A percentile compares a stretch with the other conserved stretches of the same genome.
Evolutionary conservation across 2,797 vertebrate genomes (phyloP).

Genomic region (Fratercula arctica): DNA sequence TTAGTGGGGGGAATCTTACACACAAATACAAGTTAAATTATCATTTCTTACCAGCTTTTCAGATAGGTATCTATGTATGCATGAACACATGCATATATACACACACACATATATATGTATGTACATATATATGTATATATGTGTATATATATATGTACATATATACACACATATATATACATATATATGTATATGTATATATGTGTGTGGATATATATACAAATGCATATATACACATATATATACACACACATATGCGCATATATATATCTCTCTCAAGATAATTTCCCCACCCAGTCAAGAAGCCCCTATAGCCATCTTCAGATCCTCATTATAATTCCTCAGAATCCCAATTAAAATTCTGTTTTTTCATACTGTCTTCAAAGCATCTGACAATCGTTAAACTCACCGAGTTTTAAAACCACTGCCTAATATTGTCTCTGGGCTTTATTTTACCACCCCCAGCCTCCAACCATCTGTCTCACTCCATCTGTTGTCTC

Average conservation of each 20-base stretch:
- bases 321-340: neutral
- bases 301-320: neutral
- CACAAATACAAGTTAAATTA: neutral
- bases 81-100: neutral
- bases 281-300: neutral
- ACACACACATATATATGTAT: too few relatives aligned
- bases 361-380: neutral
- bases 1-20: neutral
- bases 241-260: too few relatives aligned
- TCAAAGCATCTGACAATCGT: constrained; percentile 1
- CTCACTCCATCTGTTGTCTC: constrained; percentile 51
- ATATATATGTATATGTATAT: too few relatives aligned
- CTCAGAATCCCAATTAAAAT: constrained; percentile 11
- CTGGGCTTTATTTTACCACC: constrained; percentile 37
- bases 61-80: neutral
- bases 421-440: constrained; percentile 24
- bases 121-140: too few relatives aligned
- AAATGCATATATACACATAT: too few relatives aligned
- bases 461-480: constrained; percentile 46
- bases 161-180: too few relatives aligned
- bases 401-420: constrained; percentile 36
- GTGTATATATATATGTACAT: too few relatives aligned
- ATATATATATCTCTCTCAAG: too few relatives aligned
- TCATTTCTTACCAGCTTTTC: neutral
- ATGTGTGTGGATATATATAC: too few relatives aligned